phyloP scores from a whole-genome alignment of 2,888 invertebrate species.

The Campoplex nolae region DNA sequence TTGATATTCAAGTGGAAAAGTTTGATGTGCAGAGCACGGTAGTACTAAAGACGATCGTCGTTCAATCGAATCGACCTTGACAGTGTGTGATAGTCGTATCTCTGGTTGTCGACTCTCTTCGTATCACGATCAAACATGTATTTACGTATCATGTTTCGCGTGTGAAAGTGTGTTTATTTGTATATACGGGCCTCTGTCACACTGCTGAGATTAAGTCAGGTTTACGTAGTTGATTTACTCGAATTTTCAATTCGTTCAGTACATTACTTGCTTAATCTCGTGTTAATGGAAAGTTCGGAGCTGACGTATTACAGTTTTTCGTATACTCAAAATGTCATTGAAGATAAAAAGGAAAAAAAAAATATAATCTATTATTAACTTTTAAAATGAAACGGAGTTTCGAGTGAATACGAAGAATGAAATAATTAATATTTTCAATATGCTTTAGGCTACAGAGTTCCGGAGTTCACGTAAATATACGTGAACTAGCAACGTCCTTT shows the following conservation, averaged over 20 bases:
- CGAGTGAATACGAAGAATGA: background rate
- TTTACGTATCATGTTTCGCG: background rate
- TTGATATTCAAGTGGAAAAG: slow-evolving; percentile 22
- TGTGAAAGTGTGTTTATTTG: background rate
- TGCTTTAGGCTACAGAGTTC: no score
- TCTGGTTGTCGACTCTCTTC: slow-evolving; percentile 23
- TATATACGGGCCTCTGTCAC: slow-evolving; percentile 6
- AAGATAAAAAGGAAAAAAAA: background rate
- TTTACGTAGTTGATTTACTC: slow-evolving; percentile 6
- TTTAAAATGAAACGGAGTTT: background rate
- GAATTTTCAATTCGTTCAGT: background rate
- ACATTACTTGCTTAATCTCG: background rate
- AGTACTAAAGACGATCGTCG: slow-evolving; percentile 43
- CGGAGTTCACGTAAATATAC: no score
- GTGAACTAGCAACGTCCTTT: no score
- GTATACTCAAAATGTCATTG: background rate
- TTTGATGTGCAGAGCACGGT: slow-evolving; percentile 41
- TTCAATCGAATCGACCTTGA: slow-evolving; percentile 58
- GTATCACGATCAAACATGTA: slow-evolving; percentile 32
- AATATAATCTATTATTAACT: background rate
- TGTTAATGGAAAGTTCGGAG: background rate
- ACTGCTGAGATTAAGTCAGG: background rate
- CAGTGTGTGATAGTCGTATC: slow-evolving; percentile 54
- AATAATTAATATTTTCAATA: background rate
- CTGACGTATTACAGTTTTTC: background rate